These are phyloP conservation scores for Haliclona indistincta DNA, from an alignment of 37 sponge, comb jelly and placozoan species.

Conservation along the genomic window DNA sequence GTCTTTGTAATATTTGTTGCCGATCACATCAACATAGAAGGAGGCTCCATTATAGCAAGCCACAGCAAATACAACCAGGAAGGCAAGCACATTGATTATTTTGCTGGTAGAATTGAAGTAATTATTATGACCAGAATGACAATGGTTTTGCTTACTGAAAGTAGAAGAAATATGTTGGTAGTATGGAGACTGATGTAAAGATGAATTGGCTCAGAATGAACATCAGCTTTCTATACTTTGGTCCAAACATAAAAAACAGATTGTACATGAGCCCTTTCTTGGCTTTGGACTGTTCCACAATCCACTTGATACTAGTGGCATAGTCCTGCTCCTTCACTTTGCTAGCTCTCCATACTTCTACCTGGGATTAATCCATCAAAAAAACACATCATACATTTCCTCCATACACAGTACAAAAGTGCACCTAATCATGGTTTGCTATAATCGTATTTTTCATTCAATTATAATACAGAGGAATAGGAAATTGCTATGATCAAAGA, in stretches of 20 bases:
- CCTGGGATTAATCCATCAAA: constrained; percentile 9
- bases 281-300: constrained; percentile 23
- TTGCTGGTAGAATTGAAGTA: background rate
- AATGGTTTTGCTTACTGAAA: constrained; percentile 11
- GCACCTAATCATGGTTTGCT: too few species aligned
- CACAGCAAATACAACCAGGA: constrained; percentile 11
- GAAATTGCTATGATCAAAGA: background rate
- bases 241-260: constrained; percentile 21
- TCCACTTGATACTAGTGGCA: constrained; percentile 32
- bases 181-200: constrained; percentile 26
- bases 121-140: too few species aligned
- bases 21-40: constrained; percentile 73
- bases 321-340: constrained; percentile 20
- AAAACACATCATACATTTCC: constrained; percentile 74
- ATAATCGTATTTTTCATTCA: too few species aligned
- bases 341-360: constrained; percentile 18
- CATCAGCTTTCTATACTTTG: constrained; percentile 29
- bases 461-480: background rate
- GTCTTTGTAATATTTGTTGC: constrained; percentile 19
- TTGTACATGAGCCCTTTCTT: constrained; percentile 14
- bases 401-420: constrained; percentile 10
- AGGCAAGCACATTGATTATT: constrained; percentile 14
- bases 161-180: constrained; percentile 18
- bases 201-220: constrained; percentile 35
- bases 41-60: constrained; percentile 68